A percentile compares a stretch with the other conserved stretches of the same genome.
Conservation (phyloP, 2,888 invertebrate genomes). For the Apamea epomidion region DNA sequence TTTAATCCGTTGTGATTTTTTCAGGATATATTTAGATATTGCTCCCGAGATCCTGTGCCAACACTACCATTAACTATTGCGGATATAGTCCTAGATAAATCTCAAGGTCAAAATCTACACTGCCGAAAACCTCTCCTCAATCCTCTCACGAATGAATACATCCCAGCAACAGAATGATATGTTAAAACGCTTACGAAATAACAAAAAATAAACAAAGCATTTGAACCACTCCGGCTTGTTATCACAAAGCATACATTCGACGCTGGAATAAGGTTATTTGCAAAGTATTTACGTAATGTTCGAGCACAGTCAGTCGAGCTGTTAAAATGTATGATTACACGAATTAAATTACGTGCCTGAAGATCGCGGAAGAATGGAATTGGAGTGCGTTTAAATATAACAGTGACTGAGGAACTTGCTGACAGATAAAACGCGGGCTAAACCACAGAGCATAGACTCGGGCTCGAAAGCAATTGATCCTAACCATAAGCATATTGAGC, state of each 20-base stretch:
- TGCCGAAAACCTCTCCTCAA: not conserved
- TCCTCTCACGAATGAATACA: constrained; percentile 23
- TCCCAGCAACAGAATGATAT: constrained; percentile 39
- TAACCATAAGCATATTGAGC: not conserved
- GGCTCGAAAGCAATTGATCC: not conserved
- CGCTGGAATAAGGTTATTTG: constrained; percentile 49
- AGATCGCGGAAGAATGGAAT: constrained; percentile 18
- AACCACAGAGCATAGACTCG: not conserved
- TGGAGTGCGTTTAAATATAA: constrained; percentile 14
- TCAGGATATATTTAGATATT: not conserved
- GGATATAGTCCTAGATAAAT: not conserved
- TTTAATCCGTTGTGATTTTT: not conserved
- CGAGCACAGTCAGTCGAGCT: constrained; percentile 8
- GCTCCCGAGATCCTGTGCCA: not conserved
- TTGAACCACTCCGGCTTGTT: constrained; percentile 39
- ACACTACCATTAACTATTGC: not conserved
- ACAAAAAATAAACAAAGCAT: constrained; percentile 50
- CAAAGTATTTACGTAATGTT: constrained; percentile 15
- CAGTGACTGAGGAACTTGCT: not conserved
- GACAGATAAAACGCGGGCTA: constrained; percentile 20
- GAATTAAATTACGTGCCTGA: constrained; percentile 19
- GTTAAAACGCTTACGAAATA: constrained; percentile 43
- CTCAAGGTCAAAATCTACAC: not conserved
- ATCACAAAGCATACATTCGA: constrained; percentile 46
- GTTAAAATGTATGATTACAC: constrained; percentile 45